Evolutionary conservation across 2,888 invertebrate genomes (phyloP).

Genomic region (Hydrotaea cyrtoneurina): DNA sequence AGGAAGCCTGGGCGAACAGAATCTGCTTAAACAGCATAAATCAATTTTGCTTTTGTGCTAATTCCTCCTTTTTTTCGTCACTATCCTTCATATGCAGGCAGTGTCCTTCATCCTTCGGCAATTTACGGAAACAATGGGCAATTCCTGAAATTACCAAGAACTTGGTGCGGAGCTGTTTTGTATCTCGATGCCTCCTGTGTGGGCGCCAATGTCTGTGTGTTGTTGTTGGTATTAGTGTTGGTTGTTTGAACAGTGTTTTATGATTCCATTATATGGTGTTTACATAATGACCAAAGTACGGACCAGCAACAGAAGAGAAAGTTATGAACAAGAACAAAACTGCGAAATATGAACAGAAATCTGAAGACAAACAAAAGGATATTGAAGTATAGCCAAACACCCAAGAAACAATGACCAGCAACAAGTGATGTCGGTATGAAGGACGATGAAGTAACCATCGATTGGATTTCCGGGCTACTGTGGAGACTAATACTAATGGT

Average conservation of each 20-base stretch:
- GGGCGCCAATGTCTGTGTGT: neutral
- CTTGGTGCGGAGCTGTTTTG: neutral
- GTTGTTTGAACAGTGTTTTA: neutral
- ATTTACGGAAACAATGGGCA: constrained; percentile 32
- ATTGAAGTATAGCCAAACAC: neutral
- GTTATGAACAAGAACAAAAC: neutral
- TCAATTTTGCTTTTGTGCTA: constrained; percentile 22
- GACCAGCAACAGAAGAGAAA: neutral
- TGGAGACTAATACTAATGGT: no score
- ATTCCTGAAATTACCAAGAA: neutral
- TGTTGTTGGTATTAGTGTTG: neutral
- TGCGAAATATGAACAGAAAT: constrained; percentile 7
- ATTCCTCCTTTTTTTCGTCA: neutral
- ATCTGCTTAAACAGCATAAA: constrained; percentile 27
- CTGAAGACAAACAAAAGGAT: constrained; percentile 3
- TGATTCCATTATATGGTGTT: constrained; percentile 34
- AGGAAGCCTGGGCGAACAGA: neutral
- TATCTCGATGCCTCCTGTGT: neutral
- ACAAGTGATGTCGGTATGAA: constrained; percentile 4
- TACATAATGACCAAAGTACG: constrained; percentile 9
- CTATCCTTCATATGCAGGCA: neutral
- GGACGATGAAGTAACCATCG: neutral
- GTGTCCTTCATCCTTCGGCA: neutral
- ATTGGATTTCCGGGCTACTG: no score
- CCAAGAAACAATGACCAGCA: neutral